Conservation (phyloP, 1,140 invertebrate species). For the Orussus abietinus region DNA sequence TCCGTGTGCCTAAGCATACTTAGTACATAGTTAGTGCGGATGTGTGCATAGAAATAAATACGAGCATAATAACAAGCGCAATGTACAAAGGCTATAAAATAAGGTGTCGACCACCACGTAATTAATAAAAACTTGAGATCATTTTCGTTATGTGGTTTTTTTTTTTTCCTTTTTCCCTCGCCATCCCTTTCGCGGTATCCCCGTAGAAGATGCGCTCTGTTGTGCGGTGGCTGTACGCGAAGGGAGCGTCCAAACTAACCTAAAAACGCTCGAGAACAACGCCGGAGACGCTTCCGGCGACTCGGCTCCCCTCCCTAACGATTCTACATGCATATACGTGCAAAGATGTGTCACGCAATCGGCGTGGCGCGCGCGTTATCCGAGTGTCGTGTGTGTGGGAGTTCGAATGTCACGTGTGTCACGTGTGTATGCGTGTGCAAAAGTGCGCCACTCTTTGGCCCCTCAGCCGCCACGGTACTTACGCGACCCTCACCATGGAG, state of each 20-base stretch:
- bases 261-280: too few relatives aligned
- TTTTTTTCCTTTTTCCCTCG: conserved; percentile 16
- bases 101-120: conserved; percentile 33
- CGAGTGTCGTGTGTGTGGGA: too few relatives aligned
- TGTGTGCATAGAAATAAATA: conserved; percentile 46
- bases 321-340: too few relatives aligned
- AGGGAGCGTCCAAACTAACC: not conserved
- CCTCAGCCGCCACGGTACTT: too few relatives aligned
- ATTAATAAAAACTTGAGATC: conserved; percentile 50
- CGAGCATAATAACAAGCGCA: conserved; percentile 43
- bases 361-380: too few relatives aligned
- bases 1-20: conserved; percentile 18
- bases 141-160: conserved; percentile 33
- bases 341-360: too few relatives aligned
- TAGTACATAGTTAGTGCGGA: conserved; percentile 30
- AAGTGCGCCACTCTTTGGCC: too few relatives aligned
- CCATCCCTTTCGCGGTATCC: conserved; percentile 7
- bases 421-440: too few relatives aligned
- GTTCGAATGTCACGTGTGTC: too few relatives aligned
- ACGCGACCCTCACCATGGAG: too few relatives aligned
- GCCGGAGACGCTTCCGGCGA: too few relatives aligned
- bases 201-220: conserved; percentile 15
- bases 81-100: conserved; percentile 41
- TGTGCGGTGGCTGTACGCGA: conserved; percentile 16
- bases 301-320: too few relatives aligned